Evolutionary conservation across 1,140 invertebrate species (phyloP).

Genomic region (Euwallacea similis): DNA sequence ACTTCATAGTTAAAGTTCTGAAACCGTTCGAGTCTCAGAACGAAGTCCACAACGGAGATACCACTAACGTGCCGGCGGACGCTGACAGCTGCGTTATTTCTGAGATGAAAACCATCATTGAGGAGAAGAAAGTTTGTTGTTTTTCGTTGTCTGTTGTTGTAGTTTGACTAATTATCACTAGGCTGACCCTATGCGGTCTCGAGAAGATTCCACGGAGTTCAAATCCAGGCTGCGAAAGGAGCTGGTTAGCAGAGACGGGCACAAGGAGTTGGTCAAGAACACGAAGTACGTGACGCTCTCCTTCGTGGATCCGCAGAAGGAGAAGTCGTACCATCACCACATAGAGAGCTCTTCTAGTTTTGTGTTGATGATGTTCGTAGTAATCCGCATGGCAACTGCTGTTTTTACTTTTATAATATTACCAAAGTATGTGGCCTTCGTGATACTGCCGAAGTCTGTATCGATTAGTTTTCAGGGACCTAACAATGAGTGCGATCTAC

Average conservation of each 20-base stretch:
- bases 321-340: conserved; percentile 66
- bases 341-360: conserved; percentile 67
- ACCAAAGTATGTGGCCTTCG: conserved; percentile 54
- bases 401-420: conserved; percentile 60
- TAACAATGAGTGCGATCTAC: conserved; percentile 41
- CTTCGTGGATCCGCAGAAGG: conserved; percentile 67
- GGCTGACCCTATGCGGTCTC: conserved; percentile 49
- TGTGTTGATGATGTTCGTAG: conserved; percentile 64
- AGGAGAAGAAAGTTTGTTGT: conserved; percentile 47
- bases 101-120: conserved; percentile 50
- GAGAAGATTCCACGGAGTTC: conserved; percentile 71
- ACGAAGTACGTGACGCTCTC: conserved; percentile 66
- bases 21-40: conserved; percentile 67
- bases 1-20: conserved; percentile 84
- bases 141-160: background rate
- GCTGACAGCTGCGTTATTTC: conserved; percentile 51
- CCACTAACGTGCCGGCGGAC: conserved; percentile 49
- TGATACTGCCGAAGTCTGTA: background rate
- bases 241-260: conserved; percentile 77
- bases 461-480: conserved; percentile 31
- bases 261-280: conserved; percentile 72
- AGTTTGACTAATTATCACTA: background rate
- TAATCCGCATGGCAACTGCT: conserved; percentile 63
- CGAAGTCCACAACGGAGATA: conserved; percentile 53
- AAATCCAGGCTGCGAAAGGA: conserved; percentile 76